phyloP scores from a whole-genome alignment of 30 jellyfish, hydroid and myxozoan genomes.

The Hydractinia echinata region DNA sequence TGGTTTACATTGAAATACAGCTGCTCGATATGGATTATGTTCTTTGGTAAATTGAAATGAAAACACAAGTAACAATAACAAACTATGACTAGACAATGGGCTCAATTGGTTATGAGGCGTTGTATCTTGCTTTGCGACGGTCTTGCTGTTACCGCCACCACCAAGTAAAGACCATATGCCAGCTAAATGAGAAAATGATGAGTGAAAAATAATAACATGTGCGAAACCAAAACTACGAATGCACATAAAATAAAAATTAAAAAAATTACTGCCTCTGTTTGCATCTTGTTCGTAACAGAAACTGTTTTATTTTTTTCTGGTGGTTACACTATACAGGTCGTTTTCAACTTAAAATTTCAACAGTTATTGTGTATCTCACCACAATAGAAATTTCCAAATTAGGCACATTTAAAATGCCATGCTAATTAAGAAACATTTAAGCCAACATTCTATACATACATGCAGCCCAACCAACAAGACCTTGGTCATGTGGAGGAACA shows the following conservation, averaged over 20 bases:
- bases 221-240: not conserved
- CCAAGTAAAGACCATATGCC: slow-evolving; percentile 81
- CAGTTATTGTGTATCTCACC: too few species aligned
- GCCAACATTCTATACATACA: slow-evolving; percentile 2
- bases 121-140: not conserved
- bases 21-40: slow-evolving; percentile 53
- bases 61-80: slow-evolving; percentile 39
- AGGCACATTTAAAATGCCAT: too few species aligned
- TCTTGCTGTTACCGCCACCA: slow-evolving; percentile 26
- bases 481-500: slow-evolving; percentile 31
- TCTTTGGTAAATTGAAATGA: slow-evolving; percentile 58
- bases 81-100: slow-evolving; percentile 74
- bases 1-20: slow-evolving; percentile 51
- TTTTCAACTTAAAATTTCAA: too few species aligned
- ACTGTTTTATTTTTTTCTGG: too few species aligned
- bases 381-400: too few species aligned
- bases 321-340: too few species aligned
- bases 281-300: too few species aligned
- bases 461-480: slow-evolving; percentile 37
- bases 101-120: slow-evolving; percentile 16
- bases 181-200: slow-evolving; percentile 22
- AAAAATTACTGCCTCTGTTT: not conserved
- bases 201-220: not conserved
- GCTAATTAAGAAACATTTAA: not conserved
- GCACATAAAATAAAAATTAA: not conserved